Percentiles rank a stretch among this genome's conserved stretches.
phyloP scores from a whole-genome alignment of 2,113 vertebrate species.

The Serinus canaria region DNA sequence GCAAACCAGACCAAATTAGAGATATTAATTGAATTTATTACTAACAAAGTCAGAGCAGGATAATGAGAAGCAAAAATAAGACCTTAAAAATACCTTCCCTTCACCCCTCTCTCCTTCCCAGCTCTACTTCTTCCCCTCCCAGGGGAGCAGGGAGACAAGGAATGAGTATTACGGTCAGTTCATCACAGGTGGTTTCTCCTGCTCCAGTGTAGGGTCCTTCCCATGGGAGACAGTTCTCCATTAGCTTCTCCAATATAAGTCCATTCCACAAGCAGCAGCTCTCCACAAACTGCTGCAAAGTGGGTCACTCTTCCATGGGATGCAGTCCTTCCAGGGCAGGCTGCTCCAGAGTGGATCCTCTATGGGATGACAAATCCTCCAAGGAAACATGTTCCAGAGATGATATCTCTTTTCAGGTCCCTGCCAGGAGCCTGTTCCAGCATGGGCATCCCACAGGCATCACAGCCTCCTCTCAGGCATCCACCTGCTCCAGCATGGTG shows the following conservation, averaged over 20 bases:
- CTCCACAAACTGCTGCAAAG: neutral
- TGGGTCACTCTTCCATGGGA: neutral
- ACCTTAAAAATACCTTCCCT: neutral
- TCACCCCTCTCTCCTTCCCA: neutral
- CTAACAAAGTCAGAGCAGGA: neutral
- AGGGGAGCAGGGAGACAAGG: neutral
- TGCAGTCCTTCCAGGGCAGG: neutral
- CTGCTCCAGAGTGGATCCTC: neutral
- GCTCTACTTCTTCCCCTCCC: neutral
- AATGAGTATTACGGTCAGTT: neutral
- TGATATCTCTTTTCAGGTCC: neutral
- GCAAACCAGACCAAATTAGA: neutral
- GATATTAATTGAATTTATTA: neutral
- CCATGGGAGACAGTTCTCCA: neutral
- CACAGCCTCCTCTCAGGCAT: neutral
- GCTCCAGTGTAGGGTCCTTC: neutral
- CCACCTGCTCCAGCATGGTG: neutral
- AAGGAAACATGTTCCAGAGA: neutral
- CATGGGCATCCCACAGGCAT: neutral
- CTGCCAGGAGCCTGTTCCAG: neutral
- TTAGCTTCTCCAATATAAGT: neutral
- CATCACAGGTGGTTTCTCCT: neutral
- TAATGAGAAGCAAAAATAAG: neutral
- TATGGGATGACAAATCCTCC: neutral
- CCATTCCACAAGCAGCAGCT: neutral